These are phyloP conservation scores for Cricetomys ansorgei DNA, from an alignment of 2,113 vertebrate species.

Conservation along the genomic window DNA sequence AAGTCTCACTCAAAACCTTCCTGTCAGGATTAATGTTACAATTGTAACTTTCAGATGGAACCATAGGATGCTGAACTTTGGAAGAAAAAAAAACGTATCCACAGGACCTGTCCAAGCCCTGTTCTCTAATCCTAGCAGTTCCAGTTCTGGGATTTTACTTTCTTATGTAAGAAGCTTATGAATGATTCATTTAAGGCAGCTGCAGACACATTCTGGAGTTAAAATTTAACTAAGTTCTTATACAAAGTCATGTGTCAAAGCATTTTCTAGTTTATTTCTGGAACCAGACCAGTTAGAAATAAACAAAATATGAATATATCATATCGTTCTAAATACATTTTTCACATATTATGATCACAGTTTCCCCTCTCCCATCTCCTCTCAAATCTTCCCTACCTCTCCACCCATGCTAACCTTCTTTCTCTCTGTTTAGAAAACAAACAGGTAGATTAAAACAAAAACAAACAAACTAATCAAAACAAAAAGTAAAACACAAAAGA, in stretches of 20 bases:
- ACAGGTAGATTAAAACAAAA: background rate
- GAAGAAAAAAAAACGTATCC: conserved; percentile 6
- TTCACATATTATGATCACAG: background rate
- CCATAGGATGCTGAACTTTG: background rate
- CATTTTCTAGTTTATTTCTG: background rate
- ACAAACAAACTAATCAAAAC: background rate
- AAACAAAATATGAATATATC: background rate
- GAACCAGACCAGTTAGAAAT: background rate
- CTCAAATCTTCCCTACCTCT: background rate
- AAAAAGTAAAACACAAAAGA: background rate
- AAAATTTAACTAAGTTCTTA: background rate
- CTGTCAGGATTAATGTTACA: background rate
- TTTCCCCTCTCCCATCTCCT: background rate
- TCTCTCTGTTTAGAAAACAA: background rate
- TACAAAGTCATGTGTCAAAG: background rate
- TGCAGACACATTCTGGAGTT: background rate
- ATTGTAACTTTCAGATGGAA: background rate
- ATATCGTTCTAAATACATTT: background rate
- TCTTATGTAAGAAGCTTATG: background rate
- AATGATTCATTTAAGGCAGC: background rate
- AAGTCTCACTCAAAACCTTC: background rate
- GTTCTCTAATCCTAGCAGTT: background rate
- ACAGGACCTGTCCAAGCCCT: background rate
- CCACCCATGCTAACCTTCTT: background rate
- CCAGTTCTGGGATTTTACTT: background rate